Percentiles rank a stretch among this genome's conserved stretches.
These are phyloP conservation scores for Gulo gulo DNA, from an alignment of 2,113 vertebrate species.

Conservation along the genomic window DNA sequence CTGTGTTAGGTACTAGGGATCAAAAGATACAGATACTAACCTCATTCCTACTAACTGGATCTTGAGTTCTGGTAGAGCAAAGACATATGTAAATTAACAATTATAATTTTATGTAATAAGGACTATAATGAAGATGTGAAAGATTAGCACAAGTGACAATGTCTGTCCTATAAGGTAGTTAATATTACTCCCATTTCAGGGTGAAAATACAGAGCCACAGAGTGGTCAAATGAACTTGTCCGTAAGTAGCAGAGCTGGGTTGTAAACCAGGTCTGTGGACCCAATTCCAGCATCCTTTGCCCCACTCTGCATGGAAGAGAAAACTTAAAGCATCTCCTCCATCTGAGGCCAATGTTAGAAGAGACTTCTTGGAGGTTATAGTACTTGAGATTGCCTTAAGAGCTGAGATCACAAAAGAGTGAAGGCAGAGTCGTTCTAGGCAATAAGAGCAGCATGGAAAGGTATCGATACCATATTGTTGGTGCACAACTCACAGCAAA, in stretches of 20 bases:
- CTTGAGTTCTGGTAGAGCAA: neutral
- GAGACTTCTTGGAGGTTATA: neutral
- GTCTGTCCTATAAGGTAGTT: neutral
- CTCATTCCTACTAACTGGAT: neutral
- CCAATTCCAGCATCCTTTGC: neutral
- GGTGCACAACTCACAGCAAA: neutral
- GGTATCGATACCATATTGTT: neutral
- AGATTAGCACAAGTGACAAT: neutral
- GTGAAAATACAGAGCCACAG: neutral
- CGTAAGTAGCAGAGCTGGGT: neutral
- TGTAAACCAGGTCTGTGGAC: neutral
- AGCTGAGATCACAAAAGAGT: neutral
- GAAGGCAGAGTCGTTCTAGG: neutral
- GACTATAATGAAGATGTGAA: neutral
- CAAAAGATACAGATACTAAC: neutral
- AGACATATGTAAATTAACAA: neutral
- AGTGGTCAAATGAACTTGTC: neutral
- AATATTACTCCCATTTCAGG: neutral
- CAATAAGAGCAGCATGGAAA: neutral
- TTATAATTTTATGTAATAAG: neutral
- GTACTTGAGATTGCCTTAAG: neutral
- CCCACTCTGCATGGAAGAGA: neutral
- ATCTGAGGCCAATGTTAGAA: neutral
- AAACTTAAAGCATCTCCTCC: neutral
- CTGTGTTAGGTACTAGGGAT: neutral